Percentiles rank a stretch among this genome's conserved stretches.
phyloP scores from a whole-genome alignment of 2,888 invertebrate genomes.

The Rhabditophanes sp. region DNA sequence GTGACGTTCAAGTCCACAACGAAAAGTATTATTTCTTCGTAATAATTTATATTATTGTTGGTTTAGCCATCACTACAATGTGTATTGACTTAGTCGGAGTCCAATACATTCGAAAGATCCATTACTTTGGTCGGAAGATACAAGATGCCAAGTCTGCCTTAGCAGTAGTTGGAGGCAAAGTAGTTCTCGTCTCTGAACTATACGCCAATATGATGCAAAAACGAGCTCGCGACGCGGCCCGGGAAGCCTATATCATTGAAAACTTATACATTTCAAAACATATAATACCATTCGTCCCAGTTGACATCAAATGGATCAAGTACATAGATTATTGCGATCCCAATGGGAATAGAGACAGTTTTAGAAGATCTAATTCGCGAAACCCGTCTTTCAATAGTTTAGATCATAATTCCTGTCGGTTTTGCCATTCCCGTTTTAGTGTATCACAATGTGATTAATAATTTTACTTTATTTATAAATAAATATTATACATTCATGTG shows the following conservation, averaged over 20 bases:
- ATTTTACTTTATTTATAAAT: too few species aligned
- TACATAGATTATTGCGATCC: constrained; percentile 12
- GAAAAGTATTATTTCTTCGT: constrained; percentile 3
- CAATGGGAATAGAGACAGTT: constrained; percentile 2
- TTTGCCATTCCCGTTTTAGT: constrained; percentile 39
- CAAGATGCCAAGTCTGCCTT: constrained; percentile 36
- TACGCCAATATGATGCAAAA: constrained; percentile 44
- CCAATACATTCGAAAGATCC: constrained; percentile 44
- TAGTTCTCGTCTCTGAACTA: constrained; percentile 4
- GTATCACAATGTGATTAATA: constrained; percentile 16
- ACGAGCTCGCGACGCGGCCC: constrained; percentile 26
- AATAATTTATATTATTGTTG: constrained; percentile 12
- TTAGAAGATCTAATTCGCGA: constrained; percentile 17
- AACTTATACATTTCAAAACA: constrained; percentile 43
- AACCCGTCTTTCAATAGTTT: constrained; percentile 29
- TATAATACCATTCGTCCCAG: constrained; percentile 43
- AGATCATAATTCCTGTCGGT: constrained; percentile 38
- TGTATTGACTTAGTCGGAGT: constrained; percentile 44
- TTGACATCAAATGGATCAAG: constrained; percentile 41
- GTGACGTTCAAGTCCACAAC: constrained; percentile 19
- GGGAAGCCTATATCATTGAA: constrained; percentile 44
- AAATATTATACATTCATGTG: too few species aligned
- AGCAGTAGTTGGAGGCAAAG: constrained; percentile 44
- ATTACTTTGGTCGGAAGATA: constrained; percentile 42
- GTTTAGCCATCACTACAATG: constrained; percentile 44